These are phyloP conservation scores for Cacatua alba DNA, from an alignment of 2,113 vertebrate genomes.

Conservation along the genomic window DNA sequence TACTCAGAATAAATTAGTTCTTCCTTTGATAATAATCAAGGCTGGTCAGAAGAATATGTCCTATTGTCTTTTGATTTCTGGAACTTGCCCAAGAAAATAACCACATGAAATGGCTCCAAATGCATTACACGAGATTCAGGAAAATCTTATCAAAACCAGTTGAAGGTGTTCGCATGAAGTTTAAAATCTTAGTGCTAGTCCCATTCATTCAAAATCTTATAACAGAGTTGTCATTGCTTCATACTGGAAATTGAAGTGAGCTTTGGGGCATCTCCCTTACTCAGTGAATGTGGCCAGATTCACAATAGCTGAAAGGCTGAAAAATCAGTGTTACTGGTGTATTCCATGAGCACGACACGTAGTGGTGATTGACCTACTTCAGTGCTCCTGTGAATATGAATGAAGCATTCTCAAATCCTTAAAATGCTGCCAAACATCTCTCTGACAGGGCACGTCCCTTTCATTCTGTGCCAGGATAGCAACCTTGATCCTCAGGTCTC, in stretches of 20 bases:
- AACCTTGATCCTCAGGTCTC: background rate
- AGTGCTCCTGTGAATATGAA: conserved; percentile 10
- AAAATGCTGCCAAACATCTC: conserved; percentile 45
- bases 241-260: background rate
- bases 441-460: background rate
- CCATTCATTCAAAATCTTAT: background rate
- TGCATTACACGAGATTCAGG: background rate
- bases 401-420: conserved; percentile 13
- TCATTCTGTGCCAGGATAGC: background rate
- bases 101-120: background rate
- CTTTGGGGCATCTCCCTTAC: background rate
- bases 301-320: background rate
- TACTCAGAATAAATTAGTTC: background rate
- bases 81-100: background rate
- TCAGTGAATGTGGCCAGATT: background rate
- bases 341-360: background rate
- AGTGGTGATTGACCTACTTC: conserved; percentile 37
- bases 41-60: background rate
- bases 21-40: background rate
- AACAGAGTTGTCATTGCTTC: background rate
- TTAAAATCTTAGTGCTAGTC: background rate
- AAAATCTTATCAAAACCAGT: background rate
- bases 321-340: conserved; percentile 17
- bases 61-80: background rate
- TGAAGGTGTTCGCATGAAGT: background rate